Percentiles rank a stretch among this genome's conserved stretches.
Evolutionary conservation across 2,888 invertebrate species (phyloP).

Genomic region (Dermolepida albohirtum): DNA sequence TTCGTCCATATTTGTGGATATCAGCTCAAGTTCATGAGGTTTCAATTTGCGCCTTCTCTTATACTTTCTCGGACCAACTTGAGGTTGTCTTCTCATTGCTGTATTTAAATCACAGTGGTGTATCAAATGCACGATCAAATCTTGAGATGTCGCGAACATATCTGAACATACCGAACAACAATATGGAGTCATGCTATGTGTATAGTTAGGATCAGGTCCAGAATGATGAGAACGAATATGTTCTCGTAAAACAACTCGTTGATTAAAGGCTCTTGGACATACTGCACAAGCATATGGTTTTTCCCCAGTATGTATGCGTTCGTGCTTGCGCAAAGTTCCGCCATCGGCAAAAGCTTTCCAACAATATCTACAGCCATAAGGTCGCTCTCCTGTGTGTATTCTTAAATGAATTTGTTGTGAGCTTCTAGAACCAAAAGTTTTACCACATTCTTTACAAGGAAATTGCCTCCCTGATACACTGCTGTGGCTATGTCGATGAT

Average conservation of each 20-base stretch:
- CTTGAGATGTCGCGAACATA: conserved; percentile 76
- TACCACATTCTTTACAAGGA: conserved; percentile 86
- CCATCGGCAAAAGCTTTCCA: conserved; percentile 93
- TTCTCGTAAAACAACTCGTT: conserved; percentile 85
- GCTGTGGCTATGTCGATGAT: conserved; percentile 74
- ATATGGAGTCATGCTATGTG: conserved; percentile 73
- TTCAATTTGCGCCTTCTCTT: conserved; percentile 83
- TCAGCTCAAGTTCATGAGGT: conserved; percentile 70
- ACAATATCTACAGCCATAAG: conserved; percentile 86
- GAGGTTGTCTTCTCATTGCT: conserved; percentile 82
- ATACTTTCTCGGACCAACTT: conserved; percentile 78
- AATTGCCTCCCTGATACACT: conserved; percentile 73
- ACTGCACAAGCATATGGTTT: conserved; percentile 90
- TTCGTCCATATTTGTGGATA: conserved; percentile 54
- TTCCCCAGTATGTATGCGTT: conserved; percentile 87
- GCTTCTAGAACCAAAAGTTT: conserved; percentile 86
- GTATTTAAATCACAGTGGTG: conserved; percentile 89
- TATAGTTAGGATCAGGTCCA: conserved; percentile 79
- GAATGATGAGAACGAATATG: conserved; percentile 90
- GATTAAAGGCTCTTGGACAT: conserved; percentile 88
- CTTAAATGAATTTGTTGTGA: conserved; percentile 89
- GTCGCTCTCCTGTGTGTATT: conserved; percentile 87
- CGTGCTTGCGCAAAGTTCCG: conserved; percentile 86
- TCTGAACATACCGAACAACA: conserved; percentile 83
- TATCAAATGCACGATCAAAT: conserved; percentile 84